Base-by-base conservation (phyloP, 2,113 vertebrate species). In the Jaculus jaculus region DNA sequence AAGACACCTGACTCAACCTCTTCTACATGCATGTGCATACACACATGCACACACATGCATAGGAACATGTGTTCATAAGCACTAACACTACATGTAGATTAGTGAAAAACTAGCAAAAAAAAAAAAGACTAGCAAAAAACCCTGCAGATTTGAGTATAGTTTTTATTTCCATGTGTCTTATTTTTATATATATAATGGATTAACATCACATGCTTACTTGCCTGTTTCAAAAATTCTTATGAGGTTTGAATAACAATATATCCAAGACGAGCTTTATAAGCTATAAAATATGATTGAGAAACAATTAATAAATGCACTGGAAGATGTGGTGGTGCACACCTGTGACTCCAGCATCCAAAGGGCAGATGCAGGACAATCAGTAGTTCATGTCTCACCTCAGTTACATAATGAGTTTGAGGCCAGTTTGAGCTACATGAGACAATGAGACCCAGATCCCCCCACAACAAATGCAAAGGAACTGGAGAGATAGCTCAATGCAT, bases 251-350 rank as follows among this genome's bases (percentile, higher is more conserved):
- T 79, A 23, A 87, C 94, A 90, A 77, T 80, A 90, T 32, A 75
- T 94, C 60, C 34, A 39, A 89, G 95, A 96, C 82, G 68, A 28
- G 32, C 58, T 87, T 63, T 79, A 26, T 37, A 78, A 89, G 84
- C 32, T 77, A 83, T 84, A 60, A 90, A 92, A 80, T 84, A 68
- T 28, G 24, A 0, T 32, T 51, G 7, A 90, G 61, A 90, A 93
- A 83, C 17, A 81, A 83, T 51, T 75, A 80, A 84, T 47, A 93
- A 94, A 74, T 72, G 13, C 69, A 47, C 21, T 96, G 93, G 51
- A 85, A 28, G 23, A 32, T 51, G 9, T 37, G 21, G 42, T 54
- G n/a, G 42, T 28, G 4, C 47, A 37, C 30, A 23, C n/a, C 32
- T n/a, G 51, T 84, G 54, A 71, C 34, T 71, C 30, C 30, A 69